Base-by-base conservation (phyloP, 2,888 invertebrate genomes). In the Napeogenes inachia region DNA sequence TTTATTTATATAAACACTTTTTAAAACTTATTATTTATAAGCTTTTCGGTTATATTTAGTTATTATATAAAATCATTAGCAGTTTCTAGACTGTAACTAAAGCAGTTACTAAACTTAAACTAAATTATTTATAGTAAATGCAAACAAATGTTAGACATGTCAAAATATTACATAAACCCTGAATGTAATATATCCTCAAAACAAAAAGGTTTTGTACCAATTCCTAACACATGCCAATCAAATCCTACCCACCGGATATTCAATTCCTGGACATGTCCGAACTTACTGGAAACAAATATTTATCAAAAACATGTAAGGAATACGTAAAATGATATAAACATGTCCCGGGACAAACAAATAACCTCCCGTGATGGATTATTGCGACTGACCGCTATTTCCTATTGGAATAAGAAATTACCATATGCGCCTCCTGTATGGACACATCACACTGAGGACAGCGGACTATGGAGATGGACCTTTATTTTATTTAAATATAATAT, bases 401-500 rank as follows among this genome's bases (percentile, higher is more conserved):
- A 87, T 89, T 85, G 87, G 88, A 88, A 88, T 89, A 90, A 89
- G 88, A 80, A 87, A 90, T 90, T 89, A 89, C 90, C 90, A 90
- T 90, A 89, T 89, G 90, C 83, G 90, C 74, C 87, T 82, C 82
- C 77, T 82, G 79, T 70, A 73, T 69, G 76, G 73, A 71, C 70
- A 67, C 65, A 21, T 21, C 21, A 21, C 21, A 21, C 21, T 21
- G 21, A 21, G 50, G 69, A 74, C 57, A 33, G 10, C 0, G 2
- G 61, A 70, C 60, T 74, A 59, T 80, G 82, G 89, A 87, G 70
- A 57, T 0, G 69, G 80, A 70, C 57, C 75, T 67, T 66, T 58
- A 56, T 54, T 54, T 5, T 13, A n/a, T 54, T 30, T 12, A 54
- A 6, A 54, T 13, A 13, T 13, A 13, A 21, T 54, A 54, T 30